phyloP scores from a whole-genome alignment of 2,797 vertebrate species.

The Girardinus metallicus region DNA sequence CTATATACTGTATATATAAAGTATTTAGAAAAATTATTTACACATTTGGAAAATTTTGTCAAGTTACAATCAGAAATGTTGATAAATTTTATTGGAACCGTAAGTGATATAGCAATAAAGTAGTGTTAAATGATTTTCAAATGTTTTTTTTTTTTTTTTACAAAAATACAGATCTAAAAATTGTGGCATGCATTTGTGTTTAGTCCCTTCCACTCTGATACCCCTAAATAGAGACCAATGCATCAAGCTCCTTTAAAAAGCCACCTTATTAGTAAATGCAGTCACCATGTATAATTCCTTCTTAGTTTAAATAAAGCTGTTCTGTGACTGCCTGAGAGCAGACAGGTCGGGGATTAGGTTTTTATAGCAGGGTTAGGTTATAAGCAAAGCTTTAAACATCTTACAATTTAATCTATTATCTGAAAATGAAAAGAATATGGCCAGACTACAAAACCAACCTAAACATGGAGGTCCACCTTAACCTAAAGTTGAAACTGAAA shows the following conservation, averaged over 20 bases:
- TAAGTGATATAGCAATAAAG: not conserved
- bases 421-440: not conserved
- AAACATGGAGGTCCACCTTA: not conserved
- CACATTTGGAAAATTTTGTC: not conserved
- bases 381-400: not conserved
- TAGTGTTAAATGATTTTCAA: not conserved
- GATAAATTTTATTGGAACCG: not conserved
- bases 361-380: not conserved
- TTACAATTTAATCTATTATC: not conserved
- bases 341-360: not conserved
- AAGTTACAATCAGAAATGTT: not conserved
- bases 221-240: not conserved
- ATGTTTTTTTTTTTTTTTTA: not conserved
- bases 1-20: too few species aligned
- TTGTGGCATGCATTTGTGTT: not conserved
- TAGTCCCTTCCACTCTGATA: not conserved
- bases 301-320: not conserved
- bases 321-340: not conserved
- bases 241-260: not conserved
- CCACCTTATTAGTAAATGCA: not conserved
- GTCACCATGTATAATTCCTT: not conserved
- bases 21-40: not conserved
- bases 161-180: not conserved
- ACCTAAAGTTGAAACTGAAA: not conserved
- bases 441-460: not conserved